Base-by-base conservation (phyloP, 2,113 vertebrate species). In the Melozone crissalis region DNA sequence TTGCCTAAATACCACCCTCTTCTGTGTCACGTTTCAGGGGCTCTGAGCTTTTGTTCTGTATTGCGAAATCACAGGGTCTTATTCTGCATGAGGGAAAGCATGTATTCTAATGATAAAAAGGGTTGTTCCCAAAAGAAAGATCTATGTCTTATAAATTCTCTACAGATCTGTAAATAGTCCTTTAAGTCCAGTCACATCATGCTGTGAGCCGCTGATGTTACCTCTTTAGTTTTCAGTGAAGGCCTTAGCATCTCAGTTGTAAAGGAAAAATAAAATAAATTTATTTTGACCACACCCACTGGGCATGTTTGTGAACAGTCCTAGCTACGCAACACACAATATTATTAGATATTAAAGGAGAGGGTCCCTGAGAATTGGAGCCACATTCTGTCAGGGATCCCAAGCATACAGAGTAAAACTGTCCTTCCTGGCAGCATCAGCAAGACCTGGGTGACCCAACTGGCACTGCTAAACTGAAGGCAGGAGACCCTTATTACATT, bases 221-320 rank as follows among this genome's bases (percentile, higher is more conserved):
- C 72, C 24, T 92, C 24, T 89, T 96, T 91, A 80, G 79, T 96
- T 96, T 97, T 67, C 79, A 87, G 71, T 84, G 90, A 57, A 91
- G 80, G 88, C 55, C 33, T 15, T 39, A 39, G 51, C 52, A 82
- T 75, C 73, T 84, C 5, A 1, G 58, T 74, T 90, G 65, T 75
- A 84, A 87, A 86, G 49, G 33, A 81, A 81, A 79, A 94, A 89
- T 41, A 43, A 84, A 80, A 79, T 81, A 61, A 85, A 44, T 17
- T 49, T 24, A 47, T 41, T 1, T 35, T 51, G 92, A 86, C 46
- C 43, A 81, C 93, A 88, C 47, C 78, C 55, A 68, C 9, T 81
- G 82, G 77, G 61, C 58, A 77, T 69, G 52, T 66, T 95, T 94
- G n/a, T 11, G n/a, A 94, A 31, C 59, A 57, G 65, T 68, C 12